phyloP scores from a whole-genome alignment of 2,888 invertebrate genomes.

The Arrhopalites spinosus region DNA sequence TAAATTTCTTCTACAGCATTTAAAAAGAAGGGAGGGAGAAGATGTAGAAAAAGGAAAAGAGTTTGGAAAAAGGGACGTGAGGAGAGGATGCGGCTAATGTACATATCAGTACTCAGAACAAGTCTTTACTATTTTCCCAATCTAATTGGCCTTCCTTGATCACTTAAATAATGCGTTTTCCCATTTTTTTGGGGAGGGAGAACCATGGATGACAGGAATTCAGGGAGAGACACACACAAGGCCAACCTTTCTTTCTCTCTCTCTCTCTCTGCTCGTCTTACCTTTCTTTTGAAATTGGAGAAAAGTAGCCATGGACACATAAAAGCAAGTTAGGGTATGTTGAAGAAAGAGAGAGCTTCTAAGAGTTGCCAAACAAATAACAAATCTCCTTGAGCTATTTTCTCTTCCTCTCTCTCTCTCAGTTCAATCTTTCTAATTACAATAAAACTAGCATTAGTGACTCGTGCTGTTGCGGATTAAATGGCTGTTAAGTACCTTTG shows the following conservation, averaged over 20 bases:
- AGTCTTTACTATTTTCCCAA: neutral
- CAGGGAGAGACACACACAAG: neutral
- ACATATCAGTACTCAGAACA: neutral
- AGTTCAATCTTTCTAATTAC: conserved; percentile 10
- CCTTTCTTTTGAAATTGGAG: too few relatives aligned
- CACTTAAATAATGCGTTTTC: neutral
- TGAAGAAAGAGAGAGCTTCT: neutral
- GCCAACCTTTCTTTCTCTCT: neutral
- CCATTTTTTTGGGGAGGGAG: neutral
- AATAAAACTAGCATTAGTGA: conserved; percentile 1
- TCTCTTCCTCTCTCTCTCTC: neutral
- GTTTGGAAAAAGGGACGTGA: neutral
- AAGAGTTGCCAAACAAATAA: conserved; percentile 9
- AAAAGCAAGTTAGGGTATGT: too few relatives aligned
- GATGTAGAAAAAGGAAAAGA: neutral
- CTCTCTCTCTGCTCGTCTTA: neutral
- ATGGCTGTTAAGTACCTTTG: neutral
- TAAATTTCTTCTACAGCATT: neutral
- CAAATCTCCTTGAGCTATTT: conserved; percentile 7
- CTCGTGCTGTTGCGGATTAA: neutral
- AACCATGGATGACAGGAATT: neutral
- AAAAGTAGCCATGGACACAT: too few relatives aligned
- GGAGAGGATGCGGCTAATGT: neutral
- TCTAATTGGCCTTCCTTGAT: conserved; percentile 13
- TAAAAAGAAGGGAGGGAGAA: neutral